These are phyloP conservation scores for Ruditapes philippinarum DNA, from an alignment of 1,140 invertebrate genomes.

Conservation along the genomic window DNA sequence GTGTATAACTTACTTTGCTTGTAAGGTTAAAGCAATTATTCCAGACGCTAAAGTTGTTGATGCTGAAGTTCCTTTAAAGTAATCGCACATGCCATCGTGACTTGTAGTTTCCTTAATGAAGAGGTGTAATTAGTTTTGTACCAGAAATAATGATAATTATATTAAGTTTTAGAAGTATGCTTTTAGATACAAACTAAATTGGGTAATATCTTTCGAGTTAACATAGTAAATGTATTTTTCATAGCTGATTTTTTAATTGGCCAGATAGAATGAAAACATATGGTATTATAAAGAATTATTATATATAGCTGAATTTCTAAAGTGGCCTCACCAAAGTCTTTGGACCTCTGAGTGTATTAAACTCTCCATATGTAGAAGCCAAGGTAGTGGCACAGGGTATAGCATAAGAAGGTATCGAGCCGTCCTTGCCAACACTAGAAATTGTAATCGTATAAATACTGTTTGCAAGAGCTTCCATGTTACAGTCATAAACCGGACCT, in stretches of 20 bases:
- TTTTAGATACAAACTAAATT: too few relatives aligned
- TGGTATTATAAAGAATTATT: too few relatives aligned
- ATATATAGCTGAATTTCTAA: too few relatives aligned
- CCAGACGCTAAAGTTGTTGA: not conserved
- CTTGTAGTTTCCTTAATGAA: not conserved
- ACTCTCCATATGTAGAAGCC: not conserved
- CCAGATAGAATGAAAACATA: too few relatives aligned
- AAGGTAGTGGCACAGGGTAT: not conserved
- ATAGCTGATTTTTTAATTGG: too few relatives aligned
- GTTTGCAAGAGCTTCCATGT: not conserved
- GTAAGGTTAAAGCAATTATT: constrained; percentile 2
- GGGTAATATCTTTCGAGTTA: too few relatives aligned
- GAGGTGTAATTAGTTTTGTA: too few relatives aligned
- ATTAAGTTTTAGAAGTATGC: too few relatives aligned
- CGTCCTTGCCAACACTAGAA: not conserved
- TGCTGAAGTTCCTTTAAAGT: not conserved
- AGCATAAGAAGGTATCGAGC: not conserved
- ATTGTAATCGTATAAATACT: constrained; percentile 35
- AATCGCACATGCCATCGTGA: not conserved
- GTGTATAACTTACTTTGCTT: constrained; percentile 28
- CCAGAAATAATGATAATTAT: too few relatives aligned
- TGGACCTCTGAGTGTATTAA: not conserved
- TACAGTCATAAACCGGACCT: not conserved
- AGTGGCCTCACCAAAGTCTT: not conserved
- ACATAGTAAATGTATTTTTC: too few relatives aligned